Evolutionary conservation across 2,797 vertebrate species (phyloP).

Genomic region (Tenualosa thibaudeaui): DNA sequence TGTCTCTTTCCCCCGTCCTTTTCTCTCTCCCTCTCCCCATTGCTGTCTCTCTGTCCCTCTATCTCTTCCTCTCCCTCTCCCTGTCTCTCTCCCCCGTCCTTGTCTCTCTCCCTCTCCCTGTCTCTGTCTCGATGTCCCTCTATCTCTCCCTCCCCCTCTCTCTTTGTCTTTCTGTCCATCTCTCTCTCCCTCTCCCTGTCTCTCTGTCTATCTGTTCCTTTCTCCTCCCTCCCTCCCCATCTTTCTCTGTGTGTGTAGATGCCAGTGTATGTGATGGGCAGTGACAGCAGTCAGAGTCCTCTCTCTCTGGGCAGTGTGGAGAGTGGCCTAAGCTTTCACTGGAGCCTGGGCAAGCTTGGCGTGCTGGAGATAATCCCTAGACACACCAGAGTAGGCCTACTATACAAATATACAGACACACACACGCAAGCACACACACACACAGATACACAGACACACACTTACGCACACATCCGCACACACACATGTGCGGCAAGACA

Average conservation of each 20-base stretch:
- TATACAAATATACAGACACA: neutral
- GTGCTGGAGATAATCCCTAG: constrained; percentile 67
- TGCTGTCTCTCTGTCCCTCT: neutral
- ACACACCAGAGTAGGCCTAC: constrained; percentile 61
- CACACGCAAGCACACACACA: neutral
- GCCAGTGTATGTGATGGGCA: constrained; percentile 71
- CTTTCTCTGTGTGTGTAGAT: constrained; percentile 58
- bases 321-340: constrained; percentile 67
- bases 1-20: neutral
- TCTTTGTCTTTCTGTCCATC: neutral
- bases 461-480: neutral
- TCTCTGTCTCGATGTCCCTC: neutral
- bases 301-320: constrained; percentile 69
- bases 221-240: neutral
- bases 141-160: neutral
- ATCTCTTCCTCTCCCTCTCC: too few relatives aligned
- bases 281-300: constrained; percentile 67
- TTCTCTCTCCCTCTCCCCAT: neutral
- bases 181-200: neutral
- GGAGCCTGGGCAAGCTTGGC: constrained; percentile 70
- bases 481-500: neutral
- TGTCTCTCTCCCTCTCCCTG: neutral
- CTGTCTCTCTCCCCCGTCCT: neutral
- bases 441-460: neutral
- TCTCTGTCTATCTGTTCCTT: neutral